Conservation (phyloP, 2,888 invertebrate species). For the Acanthoscelides obtectus region DNA sequence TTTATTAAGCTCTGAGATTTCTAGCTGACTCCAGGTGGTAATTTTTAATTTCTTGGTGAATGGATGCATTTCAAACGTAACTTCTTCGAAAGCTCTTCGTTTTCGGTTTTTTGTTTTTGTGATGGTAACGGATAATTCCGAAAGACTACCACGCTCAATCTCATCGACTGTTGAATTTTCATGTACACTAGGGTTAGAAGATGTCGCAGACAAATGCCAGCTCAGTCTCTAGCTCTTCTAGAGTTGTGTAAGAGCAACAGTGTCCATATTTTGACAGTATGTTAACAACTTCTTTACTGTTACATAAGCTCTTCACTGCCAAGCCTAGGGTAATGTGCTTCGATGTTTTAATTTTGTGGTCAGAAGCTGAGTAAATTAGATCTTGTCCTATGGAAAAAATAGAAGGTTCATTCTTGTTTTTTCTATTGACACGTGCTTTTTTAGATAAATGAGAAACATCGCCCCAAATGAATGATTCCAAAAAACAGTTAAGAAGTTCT, state of each 20-base stretch:
- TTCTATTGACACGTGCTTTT: too few relatives aligned
- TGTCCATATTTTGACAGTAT: conserved; percentile 19
- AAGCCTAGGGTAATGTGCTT: conserved; percentile 12
- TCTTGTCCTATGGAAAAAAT: neutral
- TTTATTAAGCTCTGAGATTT: too few relatives aligned
- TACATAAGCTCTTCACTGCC: too few relatives aligned
- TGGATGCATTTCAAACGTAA: conserved; percentile 19
- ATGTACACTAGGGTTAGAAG: too few relatives aligned
- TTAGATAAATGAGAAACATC: too few relatives aligned
- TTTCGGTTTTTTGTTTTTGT: conserved; percentile 22
- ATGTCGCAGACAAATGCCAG: too few relatives aligned
- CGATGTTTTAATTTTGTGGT: conserved; percentile 8
- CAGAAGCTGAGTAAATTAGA: neutral
- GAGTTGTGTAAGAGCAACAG: conserved; percentile 11
- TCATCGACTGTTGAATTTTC: too few relatives aligned
- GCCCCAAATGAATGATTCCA: too few relatives aligned
- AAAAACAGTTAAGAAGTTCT: too few relatives aligned
- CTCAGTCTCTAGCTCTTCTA: conserved; percentile 18
- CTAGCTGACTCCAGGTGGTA: conserved; percentile 14
- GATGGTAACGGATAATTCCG: too few relatives aligned
- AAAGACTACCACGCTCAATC: too few relatives aligned
- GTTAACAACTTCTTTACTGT: conserved; percentile 13
- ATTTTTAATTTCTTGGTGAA: conserved; percentile 28
- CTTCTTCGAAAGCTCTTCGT: conserved; percentile 27
- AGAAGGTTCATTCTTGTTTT: too few relatives aligned